These are phyloP conservation scores for Aphelenchoides fujianensis DNA, from an alignment of 1,140 invertebrate species.

Conservation along the genomic window DNA sequence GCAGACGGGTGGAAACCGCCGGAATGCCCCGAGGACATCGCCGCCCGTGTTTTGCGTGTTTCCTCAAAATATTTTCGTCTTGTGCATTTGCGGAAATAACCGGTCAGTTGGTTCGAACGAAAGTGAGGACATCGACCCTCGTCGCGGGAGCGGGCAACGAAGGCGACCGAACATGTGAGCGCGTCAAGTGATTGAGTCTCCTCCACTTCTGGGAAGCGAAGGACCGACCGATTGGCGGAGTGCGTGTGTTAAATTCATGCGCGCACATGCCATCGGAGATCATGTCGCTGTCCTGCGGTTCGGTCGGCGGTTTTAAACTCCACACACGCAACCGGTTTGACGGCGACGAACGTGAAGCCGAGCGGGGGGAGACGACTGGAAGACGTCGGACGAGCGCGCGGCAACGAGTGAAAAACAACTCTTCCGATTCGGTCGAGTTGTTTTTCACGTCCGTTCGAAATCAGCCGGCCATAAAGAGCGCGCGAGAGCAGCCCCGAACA, in stretches of 20 bases:
- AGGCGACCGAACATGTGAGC: neutral
- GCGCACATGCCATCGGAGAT: neutral
- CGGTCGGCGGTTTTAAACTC: slow-evolving; percentile 4
- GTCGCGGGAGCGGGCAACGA: neutral
- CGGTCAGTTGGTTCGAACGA: too few species aligned
- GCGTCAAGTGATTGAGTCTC: neutral
- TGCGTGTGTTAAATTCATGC: slow-evolving; percentile 8
- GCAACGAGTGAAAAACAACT: too few species aligned
- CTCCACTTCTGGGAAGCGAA: neutral
- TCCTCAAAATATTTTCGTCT: slow-evolving; percentile 1
- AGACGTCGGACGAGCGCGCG: neutral
- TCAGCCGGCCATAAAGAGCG: too few species aligned
- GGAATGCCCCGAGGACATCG: too few species aligned
- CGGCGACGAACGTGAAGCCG: slow-evolving; percentile 1
- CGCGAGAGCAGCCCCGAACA: too few species aligned
- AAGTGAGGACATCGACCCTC: too few species aligned
- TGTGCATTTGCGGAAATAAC: too few species aligned
- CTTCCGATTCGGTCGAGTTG: too few species aligned
- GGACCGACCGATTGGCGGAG: neutral
- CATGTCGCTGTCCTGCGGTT: slow-evolving; percentile 10
- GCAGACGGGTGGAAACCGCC: too few species aligned
- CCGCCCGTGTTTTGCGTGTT: too few species aligned
- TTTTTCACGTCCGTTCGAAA: too few species aligned
- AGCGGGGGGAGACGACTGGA: neutral
- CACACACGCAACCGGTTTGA: neutral